Evolutionary conservation across 2,888 invertebrate species (phyloP).

Genomic region (Ophion ventricosus): DNA sequence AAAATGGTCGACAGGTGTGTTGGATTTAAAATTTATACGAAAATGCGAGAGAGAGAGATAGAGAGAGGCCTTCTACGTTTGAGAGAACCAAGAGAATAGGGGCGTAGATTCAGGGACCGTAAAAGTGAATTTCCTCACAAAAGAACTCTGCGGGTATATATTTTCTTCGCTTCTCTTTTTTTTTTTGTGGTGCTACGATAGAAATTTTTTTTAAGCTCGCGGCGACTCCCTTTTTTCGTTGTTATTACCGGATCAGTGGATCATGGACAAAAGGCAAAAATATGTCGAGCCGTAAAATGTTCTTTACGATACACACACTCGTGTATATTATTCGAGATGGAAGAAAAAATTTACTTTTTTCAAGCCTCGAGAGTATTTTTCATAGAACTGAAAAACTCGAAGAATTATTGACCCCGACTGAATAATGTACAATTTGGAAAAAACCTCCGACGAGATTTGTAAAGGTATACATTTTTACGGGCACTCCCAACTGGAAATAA

Average conservation of each 20-base stretch:
- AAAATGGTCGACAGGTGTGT: constrained; percentile 30
- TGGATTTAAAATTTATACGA: constrained; percentile 28
- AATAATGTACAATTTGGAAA: constrained; percentile 2
- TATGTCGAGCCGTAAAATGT: constrained; percentile 7
- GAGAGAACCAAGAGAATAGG: neutral
- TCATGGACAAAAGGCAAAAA: constrained; percentile 24
- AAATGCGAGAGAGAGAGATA: neutral
- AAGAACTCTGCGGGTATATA: constrained; percentile 31
- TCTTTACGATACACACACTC: neutral
- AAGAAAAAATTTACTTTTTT: neutral
- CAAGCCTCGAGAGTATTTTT: neutral
- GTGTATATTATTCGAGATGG: constrained; percentile 15
- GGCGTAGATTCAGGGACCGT: constrained; percentile 27
- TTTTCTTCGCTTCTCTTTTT: neutral
- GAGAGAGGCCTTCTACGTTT: neutral
- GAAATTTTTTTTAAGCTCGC: constrained; percentile 8
- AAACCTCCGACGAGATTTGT: constrained; percentile 4
- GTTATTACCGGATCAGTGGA: constrained; percentile 7
- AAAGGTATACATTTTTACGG: constrained; percentile 3
- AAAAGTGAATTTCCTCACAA: constrained; percentile 40
- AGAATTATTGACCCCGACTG: constrained; percentile 3
- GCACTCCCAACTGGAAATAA: neutral
- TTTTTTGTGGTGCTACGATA: neutral
- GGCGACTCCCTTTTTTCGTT: neutral
- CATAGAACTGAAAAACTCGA: neutral